These are phyloP conservation scores for Lasioglossum morio DNA, from an alignment of 2,888 invertebrate species.

Conservation along the genomic window DNA sequence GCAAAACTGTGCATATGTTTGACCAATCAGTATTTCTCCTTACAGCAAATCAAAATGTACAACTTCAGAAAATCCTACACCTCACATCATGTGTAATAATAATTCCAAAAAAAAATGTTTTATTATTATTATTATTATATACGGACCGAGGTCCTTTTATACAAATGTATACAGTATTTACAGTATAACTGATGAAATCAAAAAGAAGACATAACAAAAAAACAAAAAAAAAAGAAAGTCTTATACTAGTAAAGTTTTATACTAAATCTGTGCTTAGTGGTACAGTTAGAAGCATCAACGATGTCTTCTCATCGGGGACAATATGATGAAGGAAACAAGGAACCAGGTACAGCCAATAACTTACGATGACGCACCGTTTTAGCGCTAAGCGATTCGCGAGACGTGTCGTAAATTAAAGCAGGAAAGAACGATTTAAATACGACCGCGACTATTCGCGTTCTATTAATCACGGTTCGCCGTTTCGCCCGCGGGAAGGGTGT, in stretches of 20 bases:
- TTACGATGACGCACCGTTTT: conserved; percentile 50
- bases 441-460: conserved; percentile 31
- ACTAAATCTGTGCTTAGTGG: background rate
- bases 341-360: conserved; percentile 48
- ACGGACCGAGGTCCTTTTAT: too few species aligned
- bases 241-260: too few species aligned
- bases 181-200: too few species aligned
- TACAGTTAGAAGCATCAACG: background rate
- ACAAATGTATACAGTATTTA: too few species aligned
- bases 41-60: background rate
- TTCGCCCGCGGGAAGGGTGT: conserved; percentile 26
- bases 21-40: too few species aligned
- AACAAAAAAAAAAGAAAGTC: too few species aligned
- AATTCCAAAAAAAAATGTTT: too few species aligned
- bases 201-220: too few species aligned
- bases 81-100: background rate
- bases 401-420: conserved; percentile 55
- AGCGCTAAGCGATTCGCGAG: conserved; percentile 34
- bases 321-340: background rate
- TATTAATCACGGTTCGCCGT: conserved; percentile 48
- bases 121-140: too few species aligned
- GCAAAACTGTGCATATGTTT: too few species aligned
- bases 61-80: background rate
- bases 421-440: conserved; percentile 59
- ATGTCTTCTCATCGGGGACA: background rate